These are phyloP conservation scores for Junonia oenone DNA, from an alignment of 2,888 invertebrate species.

Conservation along the genomic window DNA sequence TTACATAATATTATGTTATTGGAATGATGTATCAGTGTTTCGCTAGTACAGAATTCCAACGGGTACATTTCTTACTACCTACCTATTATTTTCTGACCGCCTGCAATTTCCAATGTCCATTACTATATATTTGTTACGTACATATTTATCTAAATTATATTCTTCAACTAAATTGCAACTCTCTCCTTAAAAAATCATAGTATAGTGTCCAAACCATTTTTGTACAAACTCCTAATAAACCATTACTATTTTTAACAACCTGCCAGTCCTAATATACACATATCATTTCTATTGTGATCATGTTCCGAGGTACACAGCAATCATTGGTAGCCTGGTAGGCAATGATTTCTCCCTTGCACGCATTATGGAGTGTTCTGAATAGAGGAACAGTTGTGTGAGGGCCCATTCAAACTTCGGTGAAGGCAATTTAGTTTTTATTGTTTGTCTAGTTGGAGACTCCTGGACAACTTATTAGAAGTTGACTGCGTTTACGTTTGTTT, in stretches of 20 bases:
- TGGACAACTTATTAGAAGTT: conserved; percentile 1
- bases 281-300: neutral
- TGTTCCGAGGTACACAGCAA: conserved; percentile 3
- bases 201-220: too few relatives aligned
- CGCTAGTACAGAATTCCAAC: too few relatives aligned
- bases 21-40: too few relatives aligned
- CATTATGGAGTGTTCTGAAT: conserved; percentile 23
- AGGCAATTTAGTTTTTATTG: conserved; percentile 29
- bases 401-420: conserved; percentile 25
- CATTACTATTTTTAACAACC: neutral
- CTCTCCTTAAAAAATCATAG: too few relatives aligned
- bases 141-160: too few relatives aligned
- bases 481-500: neutral
- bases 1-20: too few relatives aligned
- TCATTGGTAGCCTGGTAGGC: conserved; percentile 13
- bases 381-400: conserved; percentile 16
- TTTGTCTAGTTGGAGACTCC: conserved; percentile 6
- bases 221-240: too few relatives aligned
- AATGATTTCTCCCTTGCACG: conserved; percentile 20
- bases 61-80: too few relatives aligned
- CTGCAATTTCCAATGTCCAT: too few relatives aligned
- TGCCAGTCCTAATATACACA: neutral
- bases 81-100: too few relatives aligned
- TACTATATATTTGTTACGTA: too few relatives aligned
- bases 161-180: too few relatives aligned